phyloP scores from a whole-genome alignment of 2,888 invertebrate genomes.

The Volucella inanis region DNA sequence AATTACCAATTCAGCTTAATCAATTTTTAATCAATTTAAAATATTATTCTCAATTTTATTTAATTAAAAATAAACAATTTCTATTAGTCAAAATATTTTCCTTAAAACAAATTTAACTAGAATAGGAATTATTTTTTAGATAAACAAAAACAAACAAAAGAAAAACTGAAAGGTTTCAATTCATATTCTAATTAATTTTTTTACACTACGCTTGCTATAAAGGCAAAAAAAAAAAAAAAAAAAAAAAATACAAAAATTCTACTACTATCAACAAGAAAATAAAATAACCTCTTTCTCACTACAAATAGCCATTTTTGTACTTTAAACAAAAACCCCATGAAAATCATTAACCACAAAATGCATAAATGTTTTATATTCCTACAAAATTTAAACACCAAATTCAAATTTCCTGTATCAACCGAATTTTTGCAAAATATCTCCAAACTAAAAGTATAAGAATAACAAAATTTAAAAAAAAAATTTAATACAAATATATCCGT shows the following conservation, averaged over 20 bases:
- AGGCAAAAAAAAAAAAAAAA: conserved; percentile 8
- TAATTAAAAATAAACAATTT: not conserved
- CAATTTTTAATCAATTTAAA: not conserved
- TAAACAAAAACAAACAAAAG: conserved; percentile 2
- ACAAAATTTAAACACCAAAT: conserved; percentile 23
- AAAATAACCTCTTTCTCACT: conserved; percentile 30
- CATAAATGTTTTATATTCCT: conserved; percentile 57
- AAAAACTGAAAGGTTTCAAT: conserved; percentile 38
- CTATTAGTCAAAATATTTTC: not conserved
- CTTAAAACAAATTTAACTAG: conserved; percentile 1
- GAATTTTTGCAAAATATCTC: conserved; percentile 2
- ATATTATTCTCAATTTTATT: not conserved
- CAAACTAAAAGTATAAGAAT: not conserved
- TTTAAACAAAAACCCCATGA: conserved; percentile 15
- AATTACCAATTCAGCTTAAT: conserved; percentile 4
- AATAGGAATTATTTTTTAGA: conserved; percentile 7
- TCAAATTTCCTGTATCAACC: conserved; percentile 19
- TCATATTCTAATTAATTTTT: conserved; percentile 37
- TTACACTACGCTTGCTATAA: conserved; percentile 1
- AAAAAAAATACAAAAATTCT: not conserved
- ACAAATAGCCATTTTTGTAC: conserved; percentile 28
- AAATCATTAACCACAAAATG: conserved; percentile 30
- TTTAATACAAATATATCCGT: conserved; percentile 30
- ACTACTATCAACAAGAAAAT: conserved; percentile 42
- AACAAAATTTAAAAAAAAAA: conserved; percentile 1